A percentile compares a stretch with the other conserved stretches of the same genome.
These are phyloP conservation scores for Coracopsis vasa DNA, from an alignment of 2,113 vertebrate genomes.

Conservation along the genomic window DNA sequence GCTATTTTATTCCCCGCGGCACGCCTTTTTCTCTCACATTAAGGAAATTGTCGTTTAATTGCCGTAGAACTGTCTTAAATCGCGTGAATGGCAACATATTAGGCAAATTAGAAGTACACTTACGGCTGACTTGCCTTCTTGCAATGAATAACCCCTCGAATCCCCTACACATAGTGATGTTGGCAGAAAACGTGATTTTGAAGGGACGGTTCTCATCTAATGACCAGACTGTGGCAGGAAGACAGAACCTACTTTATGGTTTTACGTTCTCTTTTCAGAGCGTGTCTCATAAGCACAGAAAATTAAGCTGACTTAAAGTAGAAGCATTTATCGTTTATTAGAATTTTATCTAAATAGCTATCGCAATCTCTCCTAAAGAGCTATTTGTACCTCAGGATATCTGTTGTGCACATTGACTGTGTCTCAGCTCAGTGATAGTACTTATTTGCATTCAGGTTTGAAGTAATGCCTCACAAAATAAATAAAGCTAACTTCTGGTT, in stretches of 20 bases:
- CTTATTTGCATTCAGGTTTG: not conserved
- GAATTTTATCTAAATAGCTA: not conserved
- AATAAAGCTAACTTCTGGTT: not conserved
- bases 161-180: not conserved
- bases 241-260: not conserved
- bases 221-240: not conserved
- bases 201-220: not conserved
- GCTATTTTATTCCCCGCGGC: not conserved
- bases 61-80: not conserved
- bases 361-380: not conserved
- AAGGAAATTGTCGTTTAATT: not conserved
- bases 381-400: not conserved
- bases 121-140: not conserved
- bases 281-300: not conserved
- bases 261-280: not conserved
- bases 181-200: not conserved
- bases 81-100: not conserved
- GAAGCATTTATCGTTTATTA: not conserved
- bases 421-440: not conserved
- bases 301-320: not conserved
- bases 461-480: fast-evolving
- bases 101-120: not conserved
- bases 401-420: not conserved
- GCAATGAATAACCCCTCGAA: not conserved
- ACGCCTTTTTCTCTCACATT: not conserved